Conservation (phyloP, 2,888 invertebrate genomes). For the Papilio demoleus region DNA sequence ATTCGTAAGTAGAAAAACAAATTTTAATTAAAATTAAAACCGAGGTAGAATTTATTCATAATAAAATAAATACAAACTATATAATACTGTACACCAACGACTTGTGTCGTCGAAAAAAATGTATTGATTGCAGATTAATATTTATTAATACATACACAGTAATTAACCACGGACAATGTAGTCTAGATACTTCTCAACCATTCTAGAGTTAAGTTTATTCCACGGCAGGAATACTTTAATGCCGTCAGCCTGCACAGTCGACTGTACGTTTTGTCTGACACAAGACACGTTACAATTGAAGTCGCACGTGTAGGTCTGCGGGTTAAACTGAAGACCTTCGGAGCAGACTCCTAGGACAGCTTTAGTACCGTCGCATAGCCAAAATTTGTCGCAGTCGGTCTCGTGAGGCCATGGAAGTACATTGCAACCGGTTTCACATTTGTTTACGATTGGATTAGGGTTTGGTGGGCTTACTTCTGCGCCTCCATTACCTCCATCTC, state of each 20-base stretch:
- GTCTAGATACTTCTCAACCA: slow-evolving; percentile 9
- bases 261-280: slow-evolving; percentile 50
- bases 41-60: slow-evolving; percentile 19
- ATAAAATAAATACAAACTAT: slow-evolving; percentile 32
- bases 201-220: slow-evolving; percentile 52
- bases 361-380: slow-evolving; percentile 59
- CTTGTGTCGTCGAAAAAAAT: slow-evolving; percentile 18
- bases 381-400: slow-evolving; percentile 71
- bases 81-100: slow-evolving; percentile 32
- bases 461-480: slow-evolving; percentile 11
- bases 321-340: slow-evolving; percentile 71
- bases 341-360: slow-evolving; percentile 58
- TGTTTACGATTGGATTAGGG: slow-evolving; percentile 42
- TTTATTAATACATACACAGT: neutral
- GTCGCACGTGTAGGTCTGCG: slow-evolving; percentile 62
- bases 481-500: slow-evolving; percentile 21
- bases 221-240: slow-evolving; percentile 63
- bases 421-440: slow-evolving; percentile 62
- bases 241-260: slow-evolving; percentile 53
- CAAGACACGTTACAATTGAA: slow-evolving; percentile 66
- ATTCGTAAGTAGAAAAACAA: neutral
- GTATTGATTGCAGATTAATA: slow-evolving; percentile 8
- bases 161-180: neutral
- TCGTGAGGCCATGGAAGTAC: slow-evolving; percentile 67
- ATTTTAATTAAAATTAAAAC: neutral